These are phyloP conservation scores for Todiramphus chloris DNA, from an alignment of 2,113 vertebrate genomes.

Conservation along the genomic window DNA sequence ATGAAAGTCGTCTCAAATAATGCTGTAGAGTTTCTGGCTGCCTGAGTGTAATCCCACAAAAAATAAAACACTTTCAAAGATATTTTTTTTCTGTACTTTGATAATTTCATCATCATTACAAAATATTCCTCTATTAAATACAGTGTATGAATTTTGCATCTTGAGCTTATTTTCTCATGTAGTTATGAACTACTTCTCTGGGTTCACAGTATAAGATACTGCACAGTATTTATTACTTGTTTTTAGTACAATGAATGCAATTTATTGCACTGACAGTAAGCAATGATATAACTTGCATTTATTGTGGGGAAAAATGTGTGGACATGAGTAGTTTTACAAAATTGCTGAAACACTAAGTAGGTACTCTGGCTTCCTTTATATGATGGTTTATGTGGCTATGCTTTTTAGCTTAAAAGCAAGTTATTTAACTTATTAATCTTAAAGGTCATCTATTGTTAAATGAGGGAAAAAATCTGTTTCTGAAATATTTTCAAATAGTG, in stretches of 20 bases:
- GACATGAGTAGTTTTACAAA: background rate
- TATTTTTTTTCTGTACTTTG: background rate
- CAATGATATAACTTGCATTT: background rate
- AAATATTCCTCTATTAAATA: background rate
- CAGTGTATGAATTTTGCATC: background rate
- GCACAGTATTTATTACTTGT: background rate
- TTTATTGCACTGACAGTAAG: background rate
- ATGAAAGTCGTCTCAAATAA: background rate
- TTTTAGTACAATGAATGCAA: background rate
- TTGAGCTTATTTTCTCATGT: background rate
- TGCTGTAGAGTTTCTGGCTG: background rate
- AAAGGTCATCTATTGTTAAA: background rate
- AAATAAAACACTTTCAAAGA: background rate
- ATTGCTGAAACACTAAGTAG: background rate
- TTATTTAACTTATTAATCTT: background rate
- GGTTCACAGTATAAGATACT: background rate
- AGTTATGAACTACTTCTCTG: background rate
- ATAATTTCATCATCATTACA: background rate
- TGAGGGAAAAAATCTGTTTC: background rate
- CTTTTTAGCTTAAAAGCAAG: background rate
- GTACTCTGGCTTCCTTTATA: background rate
- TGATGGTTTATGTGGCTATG: background rate
- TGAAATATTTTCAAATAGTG: background rate
- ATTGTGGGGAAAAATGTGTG: background rate
- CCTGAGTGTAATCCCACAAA: background rate